Conservation (phyloP, 2,113 vertebrate species). For the Hippoglossus stenolepis region DNA sequence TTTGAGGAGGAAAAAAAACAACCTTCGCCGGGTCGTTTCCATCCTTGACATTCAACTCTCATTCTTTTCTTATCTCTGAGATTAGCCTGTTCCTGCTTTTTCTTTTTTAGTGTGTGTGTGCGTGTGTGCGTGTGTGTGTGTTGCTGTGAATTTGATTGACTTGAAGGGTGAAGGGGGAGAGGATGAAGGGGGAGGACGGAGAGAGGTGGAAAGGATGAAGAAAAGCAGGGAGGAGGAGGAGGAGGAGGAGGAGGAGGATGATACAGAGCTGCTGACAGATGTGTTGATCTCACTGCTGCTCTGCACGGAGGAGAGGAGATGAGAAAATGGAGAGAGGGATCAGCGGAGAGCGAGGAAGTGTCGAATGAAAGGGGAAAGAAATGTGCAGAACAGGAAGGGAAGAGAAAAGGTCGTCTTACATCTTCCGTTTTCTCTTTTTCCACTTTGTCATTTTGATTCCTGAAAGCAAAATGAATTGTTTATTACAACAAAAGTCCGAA, state of each 20-base stretch:
- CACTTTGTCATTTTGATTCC: not conserved
- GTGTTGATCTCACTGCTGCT: slow-evolving; percentile 55
- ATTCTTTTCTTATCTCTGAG: slow-evolving; percentile 40
- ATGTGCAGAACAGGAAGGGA: slow-evolving; percentile 16
- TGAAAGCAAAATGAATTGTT: not conserved
- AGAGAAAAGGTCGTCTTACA: not conserved
- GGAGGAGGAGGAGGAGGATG: slow-evolving; percentile 55
- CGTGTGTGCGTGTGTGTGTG: too few relatives aligned
- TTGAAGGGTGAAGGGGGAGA: slow-evolving; percentile 1
- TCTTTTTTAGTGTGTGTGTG: not conserved
- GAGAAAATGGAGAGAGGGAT: slow-evolving; percentile 44
- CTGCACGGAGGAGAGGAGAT: slow-evolving; percentile 37
- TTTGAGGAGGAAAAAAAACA: not conserved
- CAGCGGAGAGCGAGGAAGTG: slow-evolving; percentile 27
- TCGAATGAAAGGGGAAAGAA: slow-evolving; percentile 29
- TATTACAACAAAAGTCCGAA: too few relatives aligned
- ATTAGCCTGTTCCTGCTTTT: slow-evolving; percentile 29
- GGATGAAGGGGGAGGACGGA: too few relatives aligned
- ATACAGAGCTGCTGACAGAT: slow-evolving; percentile 66
- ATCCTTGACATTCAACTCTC: slow-evolving; percentile 22
- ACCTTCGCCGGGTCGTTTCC: slow-evolving; percentile 1
- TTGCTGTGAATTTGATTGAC: slow-evolving; percentile 47
- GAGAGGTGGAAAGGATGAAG: slow-evolving; percentile 37
- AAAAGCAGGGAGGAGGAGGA: slow-evolving; percentile 39
- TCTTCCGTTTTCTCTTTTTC: not conserved